Conservation (phyloP, 2,797 vertebrate genomes). For the Vireo griseus region DNA sequence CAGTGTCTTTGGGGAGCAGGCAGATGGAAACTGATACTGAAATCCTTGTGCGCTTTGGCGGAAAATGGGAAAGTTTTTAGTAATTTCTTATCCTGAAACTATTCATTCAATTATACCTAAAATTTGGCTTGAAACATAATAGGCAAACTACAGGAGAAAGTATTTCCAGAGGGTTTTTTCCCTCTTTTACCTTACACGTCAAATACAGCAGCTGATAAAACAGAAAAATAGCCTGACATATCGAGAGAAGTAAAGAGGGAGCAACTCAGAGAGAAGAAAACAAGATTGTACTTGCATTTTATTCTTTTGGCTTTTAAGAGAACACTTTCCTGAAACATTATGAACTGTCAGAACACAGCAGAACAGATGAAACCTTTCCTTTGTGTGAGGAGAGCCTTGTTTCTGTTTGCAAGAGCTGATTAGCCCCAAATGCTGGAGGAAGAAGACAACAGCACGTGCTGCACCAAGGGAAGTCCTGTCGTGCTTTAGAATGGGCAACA, state of each 20-base stretch:
- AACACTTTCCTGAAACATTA: not conserved
- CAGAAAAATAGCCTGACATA: not conserved
- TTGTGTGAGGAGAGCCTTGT: not conserved
- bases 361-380: not conserved
- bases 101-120: not conserved
- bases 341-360: not conserved
- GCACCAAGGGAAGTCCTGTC: not conserved
- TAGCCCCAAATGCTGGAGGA: not conserved
- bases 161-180: not conserved
- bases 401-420: not conserved
- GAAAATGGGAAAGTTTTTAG: not conserved
- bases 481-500: not conserved
- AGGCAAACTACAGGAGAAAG: not conserved
- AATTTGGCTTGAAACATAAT: accelerated
- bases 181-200: not conserved
- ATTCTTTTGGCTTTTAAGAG: not conserved
- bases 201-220: not conserved
- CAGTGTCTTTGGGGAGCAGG: not conserved
- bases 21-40: not conserved
- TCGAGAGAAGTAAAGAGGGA: not conserved
- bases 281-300: not conserved
- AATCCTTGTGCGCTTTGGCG: not conserved
- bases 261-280: not conserved
- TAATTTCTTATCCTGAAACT: not conserved
- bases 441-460: not conserved